Evolutionary conservation across 2,888 invertebrate species (phyloP).

Genomic region (Taphrorychus bicolor): DNA sequence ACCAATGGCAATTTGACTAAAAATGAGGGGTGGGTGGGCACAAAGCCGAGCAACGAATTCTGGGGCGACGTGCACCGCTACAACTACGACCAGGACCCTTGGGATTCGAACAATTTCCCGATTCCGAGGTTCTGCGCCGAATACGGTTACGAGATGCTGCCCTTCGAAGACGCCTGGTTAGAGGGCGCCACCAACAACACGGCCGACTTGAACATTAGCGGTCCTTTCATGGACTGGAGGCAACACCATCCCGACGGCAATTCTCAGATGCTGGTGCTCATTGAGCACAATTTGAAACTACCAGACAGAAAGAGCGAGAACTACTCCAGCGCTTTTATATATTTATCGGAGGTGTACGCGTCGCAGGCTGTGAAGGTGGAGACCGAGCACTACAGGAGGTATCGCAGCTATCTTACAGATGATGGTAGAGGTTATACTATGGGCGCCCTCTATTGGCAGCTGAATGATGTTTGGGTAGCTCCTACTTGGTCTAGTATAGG

Average conservation of each 20-base stretch:
- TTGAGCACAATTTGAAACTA: slow-evolving; percentile 70
- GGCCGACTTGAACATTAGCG: slow-evolving; percentile 63
- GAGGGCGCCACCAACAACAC: slow-evolving; percentile 64
- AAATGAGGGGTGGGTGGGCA: slow-evolving; percentile 77
- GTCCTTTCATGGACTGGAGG: slow-evolving; percentile 74
- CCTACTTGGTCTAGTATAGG: slow-evolving; percentile 96
- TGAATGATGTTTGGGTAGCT: slow-evolving; percentile 97
- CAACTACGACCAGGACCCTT: slow-evolving; percentile 81
- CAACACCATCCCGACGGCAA: slow-evolving; percentile 89
- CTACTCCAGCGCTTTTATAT: slow-evolving; percentile 75
- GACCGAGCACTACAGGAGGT: slow-evolving; percentile 76
- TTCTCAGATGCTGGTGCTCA: slow-evolving; percentile 66
- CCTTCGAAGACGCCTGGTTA: slow-evolving; percentile 73
- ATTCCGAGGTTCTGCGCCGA: slow-evolving; percentile 91
- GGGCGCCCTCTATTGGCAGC: slow-evolving; percentile 98
- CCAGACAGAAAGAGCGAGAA: slow-evolving; percentile 60
- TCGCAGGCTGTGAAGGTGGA: slow-evolving; percentile 87
- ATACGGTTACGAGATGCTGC: slow-evolving; percentile 93
- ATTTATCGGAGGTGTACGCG: slow-evolving; percentile 79
- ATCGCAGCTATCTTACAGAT: slow-evolving; percentile 56
- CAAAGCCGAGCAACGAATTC: slow-evolving; percentile 76
- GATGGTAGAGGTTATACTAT: slow-evolving; percentile 79
- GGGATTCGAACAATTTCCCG: slow-evolving; percentile 80
- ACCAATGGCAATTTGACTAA: slow-evolving; percentile 82
- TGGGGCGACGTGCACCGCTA: slow-evolving; percentile 96